Evolutionary conservation across 2,113 vertebrate genomes (phyloP).

Genomic region (Cryptotis parvus): DNA sequence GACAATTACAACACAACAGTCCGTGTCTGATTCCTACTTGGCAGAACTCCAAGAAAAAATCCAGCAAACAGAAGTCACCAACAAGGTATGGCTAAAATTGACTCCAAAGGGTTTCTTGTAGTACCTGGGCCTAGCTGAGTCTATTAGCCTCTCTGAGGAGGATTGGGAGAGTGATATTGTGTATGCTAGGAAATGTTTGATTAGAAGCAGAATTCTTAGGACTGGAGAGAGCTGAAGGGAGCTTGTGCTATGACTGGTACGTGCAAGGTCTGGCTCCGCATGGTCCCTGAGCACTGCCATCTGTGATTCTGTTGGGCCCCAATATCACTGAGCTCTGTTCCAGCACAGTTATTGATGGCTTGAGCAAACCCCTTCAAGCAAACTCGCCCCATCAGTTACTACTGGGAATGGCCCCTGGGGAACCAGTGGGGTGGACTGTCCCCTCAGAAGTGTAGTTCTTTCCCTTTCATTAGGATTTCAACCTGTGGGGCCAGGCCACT

Average conservation of each 20-base stretch:
- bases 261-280: no score
- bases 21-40: constrained; percentile 82
- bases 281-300: no score
- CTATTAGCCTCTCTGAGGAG: neutral
- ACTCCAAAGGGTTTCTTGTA: neutral
- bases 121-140: neutral
- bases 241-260: no score
- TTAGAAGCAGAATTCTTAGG: neutral
- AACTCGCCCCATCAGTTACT: no score
- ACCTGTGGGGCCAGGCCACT: no score
- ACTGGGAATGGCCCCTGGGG: no score
- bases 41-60: constrained; percentile 91
- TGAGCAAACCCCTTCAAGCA: no score
- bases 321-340: no score
- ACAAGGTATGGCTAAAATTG: constrained; percentile 88
- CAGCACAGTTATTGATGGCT: no score
- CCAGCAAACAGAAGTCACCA: constrained; percentile 89
- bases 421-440: no score
- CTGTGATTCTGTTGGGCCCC: no score
- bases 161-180: neutral
- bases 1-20: constrained; percentile 72
- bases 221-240: no score
- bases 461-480: neutral
- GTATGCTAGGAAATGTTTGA: neutral
- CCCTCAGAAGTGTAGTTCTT: neutral